Evolutionary conservation across 2,113 vertebrate genomes (phyloP).

Genomic region (Trinectes maculatus): DNA sequence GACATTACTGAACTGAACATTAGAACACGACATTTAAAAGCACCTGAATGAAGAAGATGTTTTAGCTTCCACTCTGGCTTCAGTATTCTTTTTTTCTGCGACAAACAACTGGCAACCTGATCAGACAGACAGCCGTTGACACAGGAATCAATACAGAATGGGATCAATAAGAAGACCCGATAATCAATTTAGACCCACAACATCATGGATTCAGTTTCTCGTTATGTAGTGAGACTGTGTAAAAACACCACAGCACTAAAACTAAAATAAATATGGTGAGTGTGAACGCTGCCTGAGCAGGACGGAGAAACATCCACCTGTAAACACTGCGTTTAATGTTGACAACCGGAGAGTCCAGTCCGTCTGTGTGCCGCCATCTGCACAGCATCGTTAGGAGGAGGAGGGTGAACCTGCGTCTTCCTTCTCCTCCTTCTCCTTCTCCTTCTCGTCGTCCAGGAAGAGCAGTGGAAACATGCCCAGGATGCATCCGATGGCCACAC

Average conservation of each 20-base stretch:
- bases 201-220: too few relatives aligned
- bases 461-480: conserved; percentile 98
- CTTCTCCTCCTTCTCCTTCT: conserved; percentile 76
- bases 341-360: conserved; percentile 10
- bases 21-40: too few relatives aligned
- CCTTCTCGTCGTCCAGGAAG: conserved; percentile 89
- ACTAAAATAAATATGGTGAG: not conserved
- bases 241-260: not conserved
- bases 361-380: not conserved
- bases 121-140: too few relatives aligned
- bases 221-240: too few relatives aligned
- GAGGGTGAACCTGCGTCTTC: not conserved
- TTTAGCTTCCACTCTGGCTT: too few relatives aligned
- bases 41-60: too few relatives aligned
- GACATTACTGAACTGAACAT: too few relatives aligned
- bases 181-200: too few relatives aligned
- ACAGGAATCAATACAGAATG: too few relatives aligned
- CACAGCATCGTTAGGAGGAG: conserved; percentile 29
- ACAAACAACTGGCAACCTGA: too few relatives aligned
- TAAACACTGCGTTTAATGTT: not conserved
- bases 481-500: conserved; percentile 93
- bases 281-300: conserved; percentile 12
- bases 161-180: too few relatives aligned
- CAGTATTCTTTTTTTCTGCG: too few relatives aligned
- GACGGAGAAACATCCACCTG: conserved; percentile 1